These are phyloP conservation scores for Turdus rufiventris DNA, from an alignment of 2,113 vertebrate species.

Conservation along the genomic window DNA sequence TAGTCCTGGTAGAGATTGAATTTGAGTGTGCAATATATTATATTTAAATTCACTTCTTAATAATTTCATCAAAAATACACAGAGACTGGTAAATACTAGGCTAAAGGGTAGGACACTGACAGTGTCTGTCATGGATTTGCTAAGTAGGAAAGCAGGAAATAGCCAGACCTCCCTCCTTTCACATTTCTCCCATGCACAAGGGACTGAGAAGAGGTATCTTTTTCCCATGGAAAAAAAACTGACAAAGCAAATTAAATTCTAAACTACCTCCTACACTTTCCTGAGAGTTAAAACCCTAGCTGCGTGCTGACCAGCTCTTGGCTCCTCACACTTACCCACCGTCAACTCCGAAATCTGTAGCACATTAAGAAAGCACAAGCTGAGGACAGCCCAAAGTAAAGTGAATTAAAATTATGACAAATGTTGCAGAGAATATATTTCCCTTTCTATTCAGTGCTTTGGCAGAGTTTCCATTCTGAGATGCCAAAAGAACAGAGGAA, in stretches of 20 bases:
- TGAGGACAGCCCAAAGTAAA: neutral
- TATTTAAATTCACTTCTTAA: neutral
- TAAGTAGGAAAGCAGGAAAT: slow-evolving; percentile 26
- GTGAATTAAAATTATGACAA: neutral
- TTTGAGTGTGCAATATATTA: neutral
- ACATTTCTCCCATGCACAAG: slow-evolving; percentile 11
- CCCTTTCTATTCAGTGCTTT: neutral
- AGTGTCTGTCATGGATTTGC: neutral
- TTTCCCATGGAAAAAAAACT: slow-evolving; percentile 39
- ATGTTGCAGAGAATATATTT: neutral
- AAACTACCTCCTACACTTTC: slow-evolving; percentile 54
- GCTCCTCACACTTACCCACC: neutral
- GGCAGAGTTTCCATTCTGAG: neutral
- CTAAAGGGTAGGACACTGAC: neutral
- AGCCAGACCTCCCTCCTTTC: neutral
- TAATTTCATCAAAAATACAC: neutral
- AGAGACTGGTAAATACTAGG: neutral
- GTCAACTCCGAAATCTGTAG: slow-evolving; percentile 3
- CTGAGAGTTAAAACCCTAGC: slow-evolving; percentile 12
- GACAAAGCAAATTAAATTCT: neutral
- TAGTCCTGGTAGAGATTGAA: neutral
- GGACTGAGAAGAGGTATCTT: slow-evolving; percentile 23
- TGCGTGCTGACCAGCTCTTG: neutral
- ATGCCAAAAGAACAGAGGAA: neutral
- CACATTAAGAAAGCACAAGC: neutral